Evolutionary conservation across 2,888 invertebrate genomes (phyloP), one percentile per base, ranked within the genome.

Genomic region (Epiblema foenella): DNA sequence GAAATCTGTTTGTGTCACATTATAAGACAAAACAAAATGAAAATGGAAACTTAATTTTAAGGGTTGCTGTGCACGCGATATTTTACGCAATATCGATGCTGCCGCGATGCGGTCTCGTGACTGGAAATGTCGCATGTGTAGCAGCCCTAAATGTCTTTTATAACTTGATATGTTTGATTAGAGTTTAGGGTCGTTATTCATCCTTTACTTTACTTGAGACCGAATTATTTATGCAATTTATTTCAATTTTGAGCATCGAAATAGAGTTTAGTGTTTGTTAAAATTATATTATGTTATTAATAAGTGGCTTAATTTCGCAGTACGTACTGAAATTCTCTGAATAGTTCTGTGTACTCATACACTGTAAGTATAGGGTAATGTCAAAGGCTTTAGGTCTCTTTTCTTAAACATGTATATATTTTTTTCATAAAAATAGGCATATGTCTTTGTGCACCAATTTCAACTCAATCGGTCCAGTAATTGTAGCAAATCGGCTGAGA

Each of bases 1-100:
- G 71, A 62, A 67, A 67, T 57, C 62, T 67, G 56, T 71, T 62
- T 71, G 62, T 62, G 71, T 67, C 71, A 62, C 56, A 62, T 71
- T 67, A 42, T 71, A 69, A 74, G 69, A 72, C 73, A 69, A 72
- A 69, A 69, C 70, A 73, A 76, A 77, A 75, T 77, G 75, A 72
- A 75, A 70, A 74, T 72, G 73, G 70, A 75, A 39, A 71, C 66
- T 62, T 66, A 67, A 71, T 62, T 70, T 71, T 71, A 67, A 67
- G 71, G 51, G 59, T 20, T 20, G 10, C 51, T 15, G 17, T 49
- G 62, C 71, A 71, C 67, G 71, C 67, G 57, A 71, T 62, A 57
- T 67, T 70, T 66, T 71, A 56, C 62, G 67, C 62, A 63, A 18
- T 71, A 66, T 71, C 71, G 62, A 67, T 71, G 71, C 56, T 58